A percentile compares a stretch with the other conserved stretches of the same genome.
Conservation (phyloP, 2,888 invertebrate species). For the Loripinus fragilis region DNA sequence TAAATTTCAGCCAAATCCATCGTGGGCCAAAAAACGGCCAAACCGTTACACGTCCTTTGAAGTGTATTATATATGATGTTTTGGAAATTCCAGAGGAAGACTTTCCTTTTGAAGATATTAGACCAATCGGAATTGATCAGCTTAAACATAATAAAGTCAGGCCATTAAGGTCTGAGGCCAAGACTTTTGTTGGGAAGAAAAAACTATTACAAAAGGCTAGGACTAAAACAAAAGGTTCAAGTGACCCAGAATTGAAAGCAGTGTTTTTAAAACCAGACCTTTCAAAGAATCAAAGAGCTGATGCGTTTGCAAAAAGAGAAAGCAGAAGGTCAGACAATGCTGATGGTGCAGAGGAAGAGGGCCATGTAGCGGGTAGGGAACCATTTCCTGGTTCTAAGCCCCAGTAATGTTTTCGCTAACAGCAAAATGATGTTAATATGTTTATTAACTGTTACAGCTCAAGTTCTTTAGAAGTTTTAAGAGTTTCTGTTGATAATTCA, state of each 20-base stretch:
- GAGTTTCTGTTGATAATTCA: neutral
- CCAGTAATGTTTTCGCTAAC: neutral
- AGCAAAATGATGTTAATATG: neutral
- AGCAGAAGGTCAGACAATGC: neutral
- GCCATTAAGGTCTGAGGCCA: neutral
- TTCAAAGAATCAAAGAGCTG: slow-evolving; percentile 5
- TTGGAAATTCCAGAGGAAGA: too few relatives aligned
- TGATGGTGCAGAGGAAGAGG: neutral
- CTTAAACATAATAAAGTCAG: neutral
- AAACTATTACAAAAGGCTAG: neutral
- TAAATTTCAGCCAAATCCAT: too few relatives aligned
- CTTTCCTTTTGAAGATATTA: neutral
- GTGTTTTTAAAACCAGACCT: slow-evolving; percentile 2
- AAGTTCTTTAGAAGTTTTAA: neutral
- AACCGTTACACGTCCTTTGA: too few relatives aligned
- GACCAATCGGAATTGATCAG: neutral
- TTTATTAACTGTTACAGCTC: neutral
- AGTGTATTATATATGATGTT: neutral
- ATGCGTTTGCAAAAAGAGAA: slow-evolving; percentile 6
- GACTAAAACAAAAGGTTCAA: neutral
- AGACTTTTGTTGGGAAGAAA: neutral
- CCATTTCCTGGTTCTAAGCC: neutral
- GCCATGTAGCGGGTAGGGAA: too few relatives aligned
- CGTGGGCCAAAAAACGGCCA: too few relatives aligned
- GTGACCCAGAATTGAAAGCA: neutral